Base-by-base conservation (phyloP, 1,140 invertebrate species). In the Pantala flavescens region DNA sequence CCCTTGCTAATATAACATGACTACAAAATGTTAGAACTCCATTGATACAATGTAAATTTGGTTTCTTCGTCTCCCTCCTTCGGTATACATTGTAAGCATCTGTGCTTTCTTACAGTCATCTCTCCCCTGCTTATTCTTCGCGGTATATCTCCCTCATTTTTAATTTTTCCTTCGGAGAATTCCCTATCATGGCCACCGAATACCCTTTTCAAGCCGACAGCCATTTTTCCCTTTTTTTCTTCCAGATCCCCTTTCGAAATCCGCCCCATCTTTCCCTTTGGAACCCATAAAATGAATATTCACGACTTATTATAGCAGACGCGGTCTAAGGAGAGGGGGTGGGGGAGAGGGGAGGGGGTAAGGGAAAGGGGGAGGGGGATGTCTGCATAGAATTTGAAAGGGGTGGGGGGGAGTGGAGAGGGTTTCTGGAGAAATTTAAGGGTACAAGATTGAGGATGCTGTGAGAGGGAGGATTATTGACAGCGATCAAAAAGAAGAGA, bases 251-350 rank as follows among this genome's bases (percentile, higher is more conserved):
- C 49, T 63, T 63, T 12, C n/a, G n/a, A 14, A 63, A 3, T 63
- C 49, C 49, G 3, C 49, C 49, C n/a, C 49, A 63, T 63, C 49
- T 63, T 63, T 63, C 49, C 49, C 49, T 63, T 63, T 63, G 49
- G 49, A 63, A 21, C 49, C 49, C 49, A 63, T 63, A 63, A 63
- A 63, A 63, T 63, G 49, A 63, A 63, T 63, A 63, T 63, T 63
- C 49, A 63, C 49, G 49, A 63, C 49, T 63, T 63, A 63, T 63
- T 63, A 63, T 63, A 21, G 49, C 49, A 63, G 49, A 63, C 49
- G 49, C 49, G n/a, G 49, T 63, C 1, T 7, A 12, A 12, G 5
- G 14, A 12, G 49, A 14, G 12, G 14, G 5, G 49, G 49, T 7
- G 14, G 49, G 28, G 28, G 28, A 9, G 12, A n/a, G n/a, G n/a